Conservation (phyloP, 1,140 invertebrate genomes). For the Magallana ariakensis region DNA sequence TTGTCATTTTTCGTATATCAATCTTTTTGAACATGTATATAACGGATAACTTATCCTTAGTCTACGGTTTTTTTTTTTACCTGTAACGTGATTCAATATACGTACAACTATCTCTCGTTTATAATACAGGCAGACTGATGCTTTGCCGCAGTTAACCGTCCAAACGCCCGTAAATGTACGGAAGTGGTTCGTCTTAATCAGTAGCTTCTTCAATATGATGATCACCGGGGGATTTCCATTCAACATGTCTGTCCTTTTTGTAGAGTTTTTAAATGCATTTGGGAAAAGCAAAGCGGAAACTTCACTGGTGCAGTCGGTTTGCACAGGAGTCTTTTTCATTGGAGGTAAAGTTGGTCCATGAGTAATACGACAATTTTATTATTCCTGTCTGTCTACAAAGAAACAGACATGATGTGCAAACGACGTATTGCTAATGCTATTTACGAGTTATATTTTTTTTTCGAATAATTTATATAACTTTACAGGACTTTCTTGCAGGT, state of each 20-base stretch:
- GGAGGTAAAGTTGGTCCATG: slow-evolving; percentile 1
- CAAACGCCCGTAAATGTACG: not conserved
- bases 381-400: too few relatives aligned
- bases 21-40: too few relatives aligned
- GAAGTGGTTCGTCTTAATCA: slow-evolving; percentile 40
- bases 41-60: too few relatives aligned
- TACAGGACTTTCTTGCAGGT: not conserved
- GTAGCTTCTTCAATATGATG: slow-evolving; percentile 35
- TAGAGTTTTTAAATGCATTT: slow-evolving; percentile 42
- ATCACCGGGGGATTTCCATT: slow-evolving; percentile 36
- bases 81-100: too few relatives aligned
- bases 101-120: too few relatives aligned
- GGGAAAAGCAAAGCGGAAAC: slow-evolving; percentile 41
- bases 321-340: slow-evolving; percentile 10
- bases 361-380: too few relatives aligned
- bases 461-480: too few relatives aligned
- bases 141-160: not conserved
- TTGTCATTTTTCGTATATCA: too few relatives aligned
- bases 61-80: too few relatives aligned
- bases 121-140: not conserved
- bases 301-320: slow-evolving; percentile 35
- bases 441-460: too few relatives aligned
- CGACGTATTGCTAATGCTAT: too few relatives aligned
- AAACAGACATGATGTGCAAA: too few relatives aligned
- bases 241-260: slow-evolving; percentile 47